phyloP scores from a whole-genome alignment of 2,797 vertebrate genomes.

The Prunella strophiata region DNA sequence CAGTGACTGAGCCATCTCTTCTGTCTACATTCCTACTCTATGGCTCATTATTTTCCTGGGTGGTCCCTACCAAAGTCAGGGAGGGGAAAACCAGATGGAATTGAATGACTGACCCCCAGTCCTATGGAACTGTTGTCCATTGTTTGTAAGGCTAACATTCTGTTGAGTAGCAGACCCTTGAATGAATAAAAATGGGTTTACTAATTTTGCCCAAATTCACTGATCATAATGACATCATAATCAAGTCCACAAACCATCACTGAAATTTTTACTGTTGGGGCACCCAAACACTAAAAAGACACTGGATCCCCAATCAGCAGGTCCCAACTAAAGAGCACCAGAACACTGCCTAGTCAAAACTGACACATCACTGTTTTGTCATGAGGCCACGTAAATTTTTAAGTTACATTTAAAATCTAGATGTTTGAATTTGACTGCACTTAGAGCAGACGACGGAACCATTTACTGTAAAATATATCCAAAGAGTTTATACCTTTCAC shows the following conservation, averaged over 20 bases:
- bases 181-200: background rate
- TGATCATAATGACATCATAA: background rate
- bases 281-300: background rate
- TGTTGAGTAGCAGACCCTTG: background rate
- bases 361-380: background rate
- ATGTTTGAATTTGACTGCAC: slow-evolving; percentile 11
- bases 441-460: background rate
- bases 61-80: background rate
- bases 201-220: background rate
- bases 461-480: background rate
- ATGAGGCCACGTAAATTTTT: background rate
- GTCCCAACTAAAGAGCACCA: background rate
- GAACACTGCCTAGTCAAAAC: background rate
- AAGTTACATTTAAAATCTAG: background rate
- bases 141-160: background rate
- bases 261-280: background rate
- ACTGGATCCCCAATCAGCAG: background rate
- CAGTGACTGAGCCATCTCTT: background rate
- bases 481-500: slow-evolving; percentile 20
- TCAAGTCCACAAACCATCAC: background rate
- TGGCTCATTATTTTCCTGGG: background rate
- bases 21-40: background rate
- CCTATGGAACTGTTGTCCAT: background rate
- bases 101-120: background rate
- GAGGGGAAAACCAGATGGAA: background rate